Base-by-base conservation (phyloP, 2,113 vertebrate species). In the Arenaria interpres region DNA sequence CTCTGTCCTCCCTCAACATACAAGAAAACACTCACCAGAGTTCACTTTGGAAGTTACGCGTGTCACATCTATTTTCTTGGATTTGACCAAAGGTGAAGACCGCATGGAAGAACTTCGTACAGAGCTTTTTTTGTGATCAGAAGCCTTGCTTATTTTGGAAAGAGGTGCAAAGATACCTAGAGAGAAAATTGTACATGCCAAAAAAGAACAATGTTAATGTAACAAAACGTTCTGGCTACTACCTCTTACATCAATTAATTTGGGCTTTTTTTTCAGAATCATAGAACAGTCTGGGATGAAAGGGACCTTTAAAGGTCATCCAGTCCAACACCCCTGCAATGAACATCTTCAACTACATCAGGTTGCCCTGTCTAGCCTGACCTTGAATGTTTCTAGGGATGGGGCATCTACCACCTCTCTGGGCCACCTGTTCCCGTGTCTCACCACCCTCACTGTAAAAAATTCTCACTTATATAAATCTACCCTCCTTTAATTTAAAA, bases 131-230 rank as follows among this genome's bases (percentile, higher is more conserved):
- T 94, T 99, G 69, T 97, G 97, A 59, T 99, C 98, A n/a, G 98
- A 96, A 79, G 98, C 98, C 98, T 99, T 99, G 96, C 97, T 99
- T 96, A 99, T 99, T 98, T 99, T 99, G 25, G 99, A 99, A 64
- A 99, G 98, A 7, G 99, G 99, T n/a, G 99, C 99, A 97, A 99
- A 99, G 81, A 99, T 99, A 85, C 99, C 99, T 99, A 72, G 32
- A 54, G 53, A 64, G 27, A 85, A 79, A 77, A 72, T 66, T 17
- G 1, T 4, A 45, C 4, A 7, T 59, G 51, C 5, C 64, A 74
- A 77, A 84, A 69, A 75, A 89, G 35, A 81, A 46, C 4, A 8
- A 59, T 9, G 59, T 12, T 39, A 66, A 33, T 20, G 9, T 7
- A 51, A 63, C 9, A 72, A 82, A 67, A 64, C 12, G 35, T 77